Evolutionary conservation across 2,797 vertebrate species (phyloP).

Genomic region (Oceanodroma leucorhoa): DNA sequence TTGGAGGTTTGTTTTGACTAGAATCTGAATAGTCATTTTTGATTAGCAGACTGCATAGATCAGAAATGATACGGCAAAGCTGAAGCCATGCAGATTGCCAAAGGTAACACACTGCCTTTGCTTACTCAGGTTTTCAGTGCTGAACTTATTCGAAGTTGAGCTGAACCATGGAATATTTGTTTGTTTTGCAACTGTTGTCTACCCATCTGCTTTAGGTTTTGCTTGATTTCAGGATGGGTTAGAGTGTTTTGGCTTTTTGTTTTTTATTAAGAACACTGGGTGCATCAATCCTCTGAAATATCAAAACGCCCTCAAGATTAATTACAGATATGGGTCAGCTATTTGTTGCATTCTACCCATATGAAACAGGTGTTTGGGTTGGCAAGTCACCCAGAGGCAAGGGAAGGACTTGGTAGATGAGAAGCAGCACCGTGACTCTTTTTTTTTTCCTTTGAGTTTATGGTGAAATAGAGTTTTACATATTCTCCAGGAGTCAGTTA

Average conservation of each 20-base stretch:
- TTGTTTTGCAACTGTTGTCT: constrained; percentile 39
- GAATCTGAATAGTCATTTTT: constrained; percentile 21
- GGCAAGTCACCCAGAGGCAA: neutral
- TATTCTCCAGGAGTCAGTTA: neutral
- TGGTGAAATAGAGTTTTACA: neutral
- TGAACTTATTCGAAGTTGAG: constrained; percentile 26
- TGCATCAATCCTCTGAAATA: constrained; percentile 20
- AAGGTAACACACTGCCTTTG: constrained; percentile 38
- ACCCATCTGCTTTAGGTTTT: constrained; percentile 56
- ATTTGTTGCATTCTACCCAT: neutral
- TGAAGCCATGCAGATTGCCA: constrained; percentile 16
- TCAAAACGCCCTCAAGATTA: neutral
- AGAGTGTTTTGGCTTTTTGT: neutral
- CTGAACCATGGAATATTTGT: constrained; percentile 13
- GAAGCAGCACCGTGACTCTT: neutral
- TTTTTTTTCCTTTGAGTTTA: neutral
- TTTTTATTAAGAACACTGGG: neutral
- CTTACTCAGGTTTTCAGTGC: constrained; percentile 16
- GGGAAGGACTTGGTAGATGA: neutral
- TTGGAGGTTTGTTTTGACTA: constrained; percentile 45
- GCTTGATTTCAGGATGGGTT: neutral
- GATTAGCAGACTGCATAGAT: constrained; percentile 33
- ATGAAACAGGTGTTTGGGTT: constrained; percentile 28
- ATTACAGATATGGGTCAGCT: constrained; percentile 11
- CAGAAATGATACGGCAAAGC: constrained; percentile 9